Conservation (phyloP, 2,888 invertebrate species). For the Drosophila anomelani region DNA sequence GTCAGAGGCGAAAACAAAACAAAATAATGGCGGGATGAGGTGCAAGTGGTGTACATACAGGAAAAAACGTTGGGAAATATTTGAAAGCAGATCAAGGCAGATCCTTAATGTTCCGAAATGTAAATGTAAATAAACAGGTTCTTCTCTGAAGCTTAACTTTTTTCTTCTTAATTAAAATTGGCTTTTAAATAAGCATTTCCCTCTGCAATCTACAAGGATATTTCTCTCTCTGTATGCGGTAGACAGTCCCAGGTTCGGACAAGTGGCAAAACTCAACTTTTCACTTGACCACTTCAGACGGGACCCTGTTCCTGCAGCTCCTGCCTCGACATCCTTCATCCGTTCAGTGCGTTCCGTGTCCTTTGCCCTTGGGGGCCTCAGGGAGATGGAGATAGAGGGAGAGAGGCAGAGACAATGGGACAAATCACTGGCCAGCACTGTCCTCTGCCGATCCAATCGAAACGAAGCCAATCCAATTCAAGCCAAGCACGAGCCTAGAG, state of each 20-base stretch:
- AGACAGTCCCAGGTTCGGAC: slow-evolving; percentile 34
- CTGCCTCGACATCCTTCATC: background rate
- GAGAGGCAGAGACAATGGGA: slow-evolving; percentile 63
- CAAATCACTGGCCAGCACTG: slow-evolving; percentile 63
- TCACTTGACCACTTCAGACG: slow-evolving; percentile 82
- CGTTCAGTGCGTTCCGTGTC: slow-evolving; percentile 5
- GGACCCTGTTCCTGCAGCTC: slow-evolving; percentile 25
- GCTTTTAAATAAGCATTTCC: too few species aligned
- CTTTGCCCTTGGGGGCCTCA: slow-evolving; percentile 34
- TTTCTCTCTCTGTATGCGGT: slow-evolving; percentile 1
- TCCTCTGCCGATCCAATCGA: slow-evolving; percentile 13
- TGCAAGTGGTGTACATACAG: background rate
- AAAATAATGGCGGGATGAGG: slow-evolving; percentile 19
- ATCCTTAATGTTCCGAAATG: too few species aligned
- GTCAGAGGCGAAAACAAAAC: slow-evolving; percentile 64
- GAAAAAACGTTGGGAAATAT: background rate
- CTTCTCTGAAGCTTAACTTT: too few species aligned
- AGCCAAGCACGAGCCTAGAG: slow-evolving; percentile 19
- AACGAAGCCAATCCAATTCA: slow-evolving; percentile 83
- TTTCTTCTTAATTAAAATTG: too few species aligned
- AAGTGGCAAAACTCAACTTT: slow-evolving; percentile 77
- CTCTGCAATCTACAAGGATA: too few species aligned
- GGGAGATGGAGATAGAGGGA: slow-evolving; percentile 27
- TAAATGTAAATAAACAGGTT: too few species aligned
- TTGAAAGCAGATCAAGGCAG: too few species aligned